Evolutionary conservation across 2,113 vertebrate genomes (phyloP).

Genomic region (Chionomys nivalis): DNA sequence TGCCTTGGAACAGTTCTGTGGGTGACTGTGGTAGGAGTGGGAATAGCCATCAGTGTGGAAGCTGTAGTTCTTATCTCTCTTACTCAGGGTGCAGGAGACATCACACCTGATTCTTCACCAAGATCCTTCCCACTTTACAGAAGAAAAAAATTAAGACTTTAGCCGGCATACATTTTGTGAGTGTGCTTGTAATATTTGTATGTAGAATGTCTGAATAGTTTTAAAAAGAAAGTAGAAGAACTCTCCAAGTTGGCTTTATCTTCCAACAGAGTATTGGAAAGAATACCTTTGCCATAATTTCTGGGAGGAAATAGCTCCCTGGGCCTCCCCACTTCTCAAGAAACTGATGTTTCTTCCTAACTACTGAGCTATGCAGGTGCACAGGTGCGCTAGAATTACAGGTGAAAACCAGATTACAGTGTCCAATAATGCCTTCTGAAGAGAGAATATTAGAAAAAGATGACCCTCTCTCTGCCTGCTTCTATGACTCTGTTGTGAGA

Average conservation of each 20-base stretch:
- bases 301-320: not conserved
- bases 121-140: not conserved
- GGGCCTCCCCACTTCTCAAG: not conserved
- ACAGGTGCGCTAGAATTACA: not conserved
- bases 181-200: constrained; percentile 7
- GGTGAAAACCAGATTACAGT: not conserved
- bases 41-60: not conserved
- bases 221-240: not conserved
- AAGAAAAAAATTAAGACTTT: constrained; percentile 40
- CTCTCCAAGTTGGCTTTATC: constrained; percentile 3
- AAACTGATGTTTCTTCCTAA: not conserved
- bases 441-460: not conserved
- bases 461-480: not conserved
- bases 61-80: not conserved
- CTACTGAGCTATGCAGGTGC: not conserved
- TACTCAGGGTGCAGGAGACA: not conserved
- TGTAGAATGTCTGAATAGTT: not conserved
- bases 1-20: not conserved
- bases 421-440: not conserved
- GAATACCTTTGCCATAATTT: not conserved
- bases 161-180: not conserved
- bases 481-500: constrained; percentile 4
- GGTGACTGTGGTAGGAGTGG: not conserved
- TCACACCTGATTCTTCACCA: not conserved
- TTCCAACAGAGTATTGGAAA: not conserved